Conservation (phyloP, 1,140 invertebrate genomes). For the Drosophila hydei region DNA sequence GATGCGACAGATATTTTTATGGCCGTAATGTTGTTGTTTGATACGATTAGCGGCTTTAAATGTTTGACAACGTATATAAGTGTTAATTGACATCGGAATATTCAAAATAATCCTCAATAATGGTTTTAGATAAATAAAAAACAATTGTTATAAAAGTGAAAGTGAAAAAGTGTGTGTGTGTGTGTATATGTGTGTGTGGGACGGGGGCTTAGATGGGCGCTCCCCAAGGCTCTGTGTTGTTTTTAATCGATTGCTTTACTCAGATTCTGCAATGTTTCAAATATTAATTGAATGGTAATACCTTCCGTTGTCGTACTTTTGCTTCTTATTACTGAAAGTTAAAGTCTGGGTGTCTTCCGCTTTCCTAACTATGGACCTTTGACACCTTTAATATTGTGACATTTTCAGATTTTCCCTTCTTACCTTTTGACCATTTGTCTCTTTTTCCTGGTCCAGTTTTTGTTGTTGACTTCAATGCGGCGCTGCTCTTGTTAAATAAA, state of each 20-base stretch:
- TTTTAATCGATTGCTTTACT: not conserved
- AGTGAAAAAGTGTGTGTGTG: no score
- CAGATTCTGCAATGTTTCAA: not conserved
- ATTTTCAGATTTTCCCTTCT: slow-evolving; percentile 43
- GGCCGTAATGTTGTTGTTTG: slow-evolving; percentile 83
- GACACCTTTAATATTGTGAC: slow-evolving; percentile 4
- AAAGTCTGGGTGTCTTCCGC: slow-evolving; percentile 48
- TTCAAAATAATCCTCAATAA: no score
- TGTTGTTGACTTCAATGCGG: slow-evolving; percentile 8
- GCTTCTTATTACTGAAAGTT: not conserved
- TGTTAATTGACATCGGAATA: not conserved
- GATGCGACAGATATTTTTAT: slow-evolving; percentile 81
- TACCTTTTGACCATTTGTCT: slow-evolving; percentile 42
- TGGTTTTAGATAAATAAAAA: no score
- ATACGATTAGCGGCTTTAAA: slow-evolving; percentile 80
- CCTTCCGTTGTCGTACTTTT: not conserved
- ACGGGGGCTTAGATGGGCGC: no score
- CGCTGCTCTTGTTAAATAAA: slow-evolving; percentile 63
- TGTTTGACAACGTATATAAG: slow-evolving; percentile 65
- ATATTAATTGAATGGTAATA: not conserved
- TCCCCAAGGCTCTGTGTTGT: no score
- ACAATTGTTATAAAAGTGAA: no score
- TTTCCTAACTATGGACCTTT: slow-evolving; percentile 46
- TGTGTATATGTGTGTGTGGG: no score
- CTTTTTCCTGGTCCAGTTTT: slow-evolving; percentile 27